phyloP scores from a whole-genome alignment of 2,888 invertebrate genomes.

The Zelleria hepariella region DNA sequence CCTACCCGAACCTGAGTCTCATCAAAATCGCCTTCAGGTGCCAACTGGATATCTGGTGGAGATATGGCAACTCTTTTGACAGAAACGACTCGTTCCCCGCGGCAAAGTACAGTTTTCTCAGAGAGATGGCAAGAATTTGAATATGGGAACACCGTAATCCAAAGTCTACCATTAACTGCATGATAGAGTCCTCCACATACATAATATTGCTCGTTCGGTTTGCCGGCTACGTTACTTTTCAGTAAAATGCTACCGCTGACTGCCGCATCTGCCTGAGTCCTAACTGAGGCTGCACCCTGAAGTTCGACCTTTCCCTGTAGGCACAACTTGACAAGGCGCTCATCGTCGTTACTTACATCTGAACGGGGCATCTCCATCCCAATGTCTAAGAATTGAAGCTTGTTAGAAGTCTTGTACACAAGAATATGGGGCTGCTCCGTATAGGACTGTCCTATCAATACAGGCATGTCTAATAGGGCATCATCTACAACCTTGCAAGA shows the following conservation, averaged over 20 bases:
- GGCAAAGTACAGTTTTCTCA: neutral
- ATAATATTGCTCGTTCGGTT: neutral
- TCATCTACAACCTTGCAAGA: neutral
- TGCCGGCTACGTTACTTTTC: neutral
- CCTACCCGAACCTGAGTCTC: neutral
- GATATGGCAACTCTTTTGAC: neutral
- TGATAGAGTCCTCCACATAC: neutral
- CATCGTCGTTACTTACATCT: too few relatives aligned
- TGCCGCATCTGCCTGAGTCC: neutral
- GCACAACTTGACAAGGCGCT: neutral
- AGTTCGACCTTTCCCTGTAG: neutral
- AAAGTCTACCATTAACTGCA: neutral
- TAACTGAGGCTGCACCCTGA: neutral
- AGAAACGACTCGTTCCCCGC: neutral
- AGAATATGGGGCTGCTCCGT: conserved; percentile 4
- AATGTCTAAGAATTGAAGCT: neutral
- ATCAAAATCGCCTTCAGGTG: neutral
- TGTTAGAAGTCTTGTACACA: neutral
- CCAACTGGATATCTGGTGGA: neutral
- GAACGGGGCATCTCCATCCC: too few relatives aligned
- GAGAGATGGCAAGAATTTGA: neutral
- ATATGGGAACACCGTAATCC: neutral
- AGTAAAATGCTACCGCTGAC: neutral
- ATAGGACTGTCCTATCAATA: conserved; percentile 4
- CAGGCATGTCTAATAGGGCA: neutral